These are phyloP conservation scores for Labeo catla DNA, from an alignment of 2,113 vertebrate species.

Conservation along the genomic window DNA sequence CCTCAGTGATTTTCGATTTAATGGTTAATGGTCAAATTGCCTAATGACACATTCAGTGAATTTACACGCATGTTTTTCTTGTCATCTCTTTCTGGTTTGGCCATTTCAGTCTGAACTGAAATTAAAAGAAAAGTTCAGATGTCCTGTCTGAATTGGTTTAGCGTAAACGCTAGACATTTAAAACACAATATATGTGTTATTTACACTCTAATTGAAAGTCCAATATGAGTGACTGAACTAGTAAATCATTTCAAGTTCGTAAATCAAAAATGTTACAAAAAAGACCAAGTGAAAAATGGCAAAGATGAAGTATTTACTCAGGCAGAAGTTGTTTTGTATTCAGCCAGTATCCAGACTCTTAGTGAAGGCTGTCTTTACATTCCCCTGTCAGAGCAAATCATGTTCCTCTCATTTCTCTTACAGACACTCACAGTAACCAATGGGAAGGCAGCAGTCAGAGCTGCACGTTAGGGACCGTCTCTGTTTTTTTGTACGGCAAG, in stretches of 20 bases:
- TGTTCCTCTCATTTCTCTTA: conserved; percentile 39
- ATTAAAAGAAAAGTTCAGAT: too few relatives aligned
- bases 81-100: too few relatives aligned
- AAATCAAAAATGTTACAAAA: neutral
- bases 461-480: conserved; percentile 50
- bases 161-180: neutral
- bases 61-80: too few relatives aligned
- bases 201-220: neutral
- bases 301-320: neutral
- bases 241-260: neutral
- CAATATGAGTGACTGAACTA: neutral
- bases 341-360: neutral
- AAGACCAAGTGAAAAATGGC: neutral
- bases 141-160: too few relatives aligned
- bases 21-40: too few relatives aligned
- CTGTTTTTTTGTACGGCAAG: conserved; percentile 26
- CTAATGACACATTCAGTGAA: too few relatives aligned
- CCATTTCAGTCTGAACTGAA: too few relatives aligned
- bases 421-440: conserved; percentile 49
- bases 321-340: conserved; percentile 12
- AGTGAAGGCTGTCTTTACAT: conserved; percentile 44
- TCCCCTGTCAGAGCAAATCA: conserved; percentile 60
- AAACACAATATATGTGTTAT: neutral
- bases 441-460: conserved; percentile 32
- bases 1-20: too few relatives aligned